A percentile compares a stretch with the other conserved stretches of the same genome.
Conservation (phyloP, 2,113 vertebrate species). For the Neomonachus schauinslandi region DNA sequence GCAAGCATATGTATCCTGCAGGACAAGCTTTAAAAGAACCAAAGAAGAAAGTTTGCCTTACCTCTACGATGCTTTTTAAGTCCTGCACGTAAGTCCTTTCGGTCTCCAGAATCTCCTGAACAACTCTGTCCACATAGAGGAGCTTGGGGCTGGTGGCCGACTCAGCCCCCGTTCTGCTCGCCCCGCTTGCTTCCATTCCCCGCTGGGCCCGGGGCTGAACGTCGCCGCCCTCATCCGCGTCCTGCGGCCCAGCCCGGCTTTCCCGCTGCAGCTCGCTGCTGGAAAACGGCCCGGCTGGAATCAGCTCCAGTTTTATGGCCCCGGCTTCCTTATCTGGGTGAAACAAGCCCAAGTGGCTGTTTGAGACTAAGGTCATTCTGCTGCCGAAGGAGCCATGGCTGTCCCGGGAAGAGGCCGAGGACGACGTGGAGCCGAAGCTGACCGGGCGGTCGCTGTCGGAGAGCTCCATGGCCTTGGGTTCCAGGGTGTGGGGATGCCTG, state of each 20-base stretch:
- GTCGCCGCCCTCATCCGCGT: constrained; percentile 62
- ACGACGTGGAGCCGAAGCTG: constrained; percentile 98
- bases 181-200: constrained; percentile 84
- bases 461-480: constrained; percentile 92
- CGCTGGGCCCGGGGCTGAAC: constrained; percentile 71
- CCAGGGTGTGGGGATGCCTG: constrained; percentile 84
- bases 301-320: constrained; percentile 94
- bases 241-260: constrained; percentile 65
- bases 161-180: constrained; percentile 80
- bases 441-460: constrained; percentile 95
- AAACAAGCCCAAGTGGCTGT: constrained; percentile 90
- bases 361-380: constrained; percentile 91
- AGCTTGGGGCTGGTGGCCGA: constrained; percentile 90
- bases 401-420: constrained; percentile 96
- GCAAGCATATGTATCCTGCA: background rate
- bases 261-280: constrained; percentile 84
- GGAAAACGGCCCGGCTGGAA: constrained; percentile 91
- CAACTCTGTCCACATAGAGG: constrained; percentile 96
- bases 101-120: constrained; percentile 98
- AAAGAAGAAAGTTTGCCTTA: constrained; percentile 80
- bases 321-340: constrained; percentile 92
- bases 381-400: constrained; percentile 97
- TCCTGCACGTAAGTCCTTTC: constrained; percentile 98
- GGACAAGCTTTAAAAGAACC: background rate
- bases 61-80: constrained; percentile 96